Evolutionary conservation across 2,113 vertebrate species (phyloP).

Genomic region (Tringa solitaria): DNA sequence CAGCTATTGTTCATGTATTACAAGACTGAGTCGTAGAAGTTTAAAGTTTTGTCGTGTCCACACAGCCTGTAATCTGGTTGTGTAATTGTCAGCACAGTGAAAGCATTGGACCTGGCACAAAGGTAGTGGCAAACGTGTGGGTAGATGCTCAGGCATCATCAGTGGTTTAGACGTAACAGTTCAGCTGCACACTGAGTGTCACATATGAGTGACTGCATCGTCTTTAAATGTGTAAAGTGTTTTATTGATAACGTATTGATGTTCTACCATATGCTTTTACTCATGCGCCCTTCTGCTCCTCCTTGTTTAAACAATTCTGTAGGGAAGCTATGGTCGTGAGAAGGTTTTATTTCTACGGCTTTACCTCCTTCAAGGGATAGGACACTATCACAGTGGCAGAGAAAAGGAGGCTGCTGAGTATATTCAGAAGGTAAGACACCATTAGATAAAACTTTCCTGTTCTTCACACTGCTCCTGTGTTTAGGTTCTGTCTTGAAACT

Average conservation of each 20-base stretch:
- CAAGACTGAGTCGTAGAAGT: background rate
- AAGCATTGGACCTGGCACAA: background rate
- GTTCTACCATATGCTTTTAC: background rate
- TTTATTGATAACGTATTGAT: background rate
- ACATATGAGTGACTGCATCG: background rate
- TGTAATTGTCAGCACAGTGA: background rate
- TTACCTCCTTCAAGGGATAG: conserved; percentile 91
- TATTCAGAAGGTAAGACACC: conserved; percentile 79
- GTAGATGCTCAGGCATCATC: background rate
- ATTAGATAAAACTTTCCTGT: background rate
- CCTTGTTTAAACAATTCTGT: background rate
- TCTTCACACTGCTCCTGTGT: background rate
- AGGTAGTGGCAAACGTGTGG: rapidly evolving
- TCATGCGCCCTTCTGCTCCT: background rate
- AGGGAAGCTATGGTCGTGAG: conserved; percentile 93
- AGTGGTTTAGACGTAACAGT: background rate
- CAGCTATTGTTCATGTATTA: background rate
- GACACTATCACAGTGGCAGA: conserved; percentile 86
- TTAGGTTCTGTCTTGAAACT: background rate
- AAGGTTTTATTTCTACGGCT: conserved; percentile 92
- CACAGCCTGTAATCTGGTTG: background rate
- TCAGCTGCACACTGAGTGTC: background rate
- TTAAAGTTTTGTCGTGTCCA: background rate
- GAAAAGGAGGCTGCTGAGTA: conserved; percentile 78
- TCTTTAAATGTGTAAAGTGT: background rate